Evolutionary conservation across 2,797 vertebrate genomes (phyloP).

Genomic region (Coendou prehensilis): DNA sequence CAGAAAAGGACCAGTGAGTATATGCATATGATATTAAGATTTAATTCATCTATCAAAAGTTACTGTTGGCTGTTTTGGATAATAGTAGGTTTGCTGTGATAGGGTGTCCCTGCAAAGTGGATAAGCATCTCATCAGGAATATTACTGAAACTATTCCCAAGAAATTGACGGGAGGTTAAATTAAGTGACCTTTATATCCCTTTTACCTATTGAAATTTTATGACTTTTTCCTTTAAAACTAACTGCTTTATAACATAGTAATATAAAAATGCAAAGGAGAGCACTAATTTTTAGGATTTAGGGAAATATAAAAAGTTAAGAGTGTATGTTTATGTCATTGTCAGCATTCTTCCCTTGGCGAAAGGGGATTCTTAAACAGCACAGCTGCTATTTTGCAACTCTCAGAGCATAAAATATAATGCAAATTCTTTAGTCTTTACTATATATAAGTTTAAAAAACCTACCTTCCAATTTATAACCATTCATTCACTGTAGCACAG

Average conservation of each 20-base stretch:
- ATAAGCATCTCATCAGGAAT: slow-evolving; percentile 26
- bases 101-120: neutral
- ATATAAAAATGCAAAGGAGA: slow-evolving; percentile 84
- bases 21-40: neutral
- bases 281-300: slow-evolving; percentile 85
- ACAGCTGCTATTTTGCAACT: slow-evolving; percentile 85
- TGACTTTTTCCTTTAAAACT: slow-evolving; percentile 72
- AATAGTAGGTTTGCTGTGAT: neutral
- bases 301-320: slow-evolving; percentile 83
- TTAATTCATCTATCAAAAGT: neutral
- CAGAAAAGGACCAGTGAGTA: neutral
- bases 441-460: slow-evolving; percentile 67
- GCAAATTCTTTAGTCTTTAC: slow-evolving; percentile 76
- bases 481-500: slow-evolving; percentile 29
- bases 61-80: neutral
- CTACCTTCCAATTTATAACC: slow-evolving; percentile 59
- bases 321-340: slow-evolving; percentile 82
- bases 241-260: slow-evolving; percentile 73
- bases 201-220: slow-evolving; percentile 76
- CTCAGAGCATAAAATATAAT: slow-evolving; percentile 84
- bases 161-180: slow-evolving; percentile 73
- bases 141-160: slow-evolving; percentile 41
- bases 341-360: slow-evolving; percentile 76
- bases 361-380: slow-evolving; percentile 82
- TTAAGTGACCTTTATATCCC: slow-evolving; percentile 70